Evolutionary conservation across 2,113 vertebrate genomes (phyloP).

Genomic region (Xiphias gladius): DNA sequence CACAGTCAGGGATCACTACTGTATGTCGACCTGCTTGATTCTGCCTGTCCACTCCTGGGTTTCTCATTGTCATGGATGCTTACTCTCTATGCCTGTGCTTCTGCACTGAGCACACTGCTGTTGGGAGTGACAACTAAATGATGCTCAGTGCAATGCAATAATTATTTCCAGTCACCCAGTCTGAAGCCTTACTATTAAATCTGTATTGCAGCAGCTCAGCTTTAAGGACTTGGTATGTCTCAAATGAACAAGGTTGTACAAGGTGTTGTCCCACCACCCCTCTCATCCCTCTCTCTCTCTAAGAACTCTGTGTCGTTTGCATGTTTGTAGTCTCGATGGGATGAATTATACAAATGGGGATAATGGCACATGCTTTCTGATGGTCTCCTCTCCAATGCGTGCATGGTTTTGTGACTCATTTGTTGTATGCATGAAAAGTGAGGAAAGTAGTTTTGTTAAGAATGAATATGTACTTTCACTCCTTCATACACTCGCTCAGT

Average conservation of each 20-base stretch:
- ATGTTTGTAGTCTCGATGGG: not conserved
- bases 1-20: not conserved
- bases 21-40: not conserved
- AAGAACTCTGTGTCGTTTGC: not conserved
- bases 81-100: not conserved
- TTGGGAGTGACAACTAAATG: not conserved
- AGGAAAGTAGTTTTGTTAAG: not conserved
- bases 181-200: not conserved
- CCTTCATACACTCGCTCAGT: not conserved
- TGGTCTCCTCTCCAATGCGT: no score
- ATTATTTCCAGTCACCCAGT: not conserved
- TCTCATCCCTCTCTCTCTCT: not conserved
- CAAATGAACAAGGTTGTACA: not conserved
- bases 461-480: not conserved
- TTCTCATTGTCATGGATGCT: not conserved
- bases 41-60: not conserved
- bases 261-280: not conserved
- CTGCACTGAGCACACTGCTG: not conserved
- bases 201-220: not conserved
- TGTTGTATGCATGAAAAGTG: not conserved
- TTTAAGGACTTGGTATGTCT: not conserved
- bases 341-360: not conserved
- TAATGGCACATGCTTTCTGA: no score
- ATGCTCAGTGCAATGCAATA: not conserved
- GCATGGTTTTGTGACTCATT: no score